These are phyloP conservation scores for Geodia barretti DNA, from an alignment of 37 sponge, comb jelly and placozoan species.

Conservation along the genomic window DNA sequence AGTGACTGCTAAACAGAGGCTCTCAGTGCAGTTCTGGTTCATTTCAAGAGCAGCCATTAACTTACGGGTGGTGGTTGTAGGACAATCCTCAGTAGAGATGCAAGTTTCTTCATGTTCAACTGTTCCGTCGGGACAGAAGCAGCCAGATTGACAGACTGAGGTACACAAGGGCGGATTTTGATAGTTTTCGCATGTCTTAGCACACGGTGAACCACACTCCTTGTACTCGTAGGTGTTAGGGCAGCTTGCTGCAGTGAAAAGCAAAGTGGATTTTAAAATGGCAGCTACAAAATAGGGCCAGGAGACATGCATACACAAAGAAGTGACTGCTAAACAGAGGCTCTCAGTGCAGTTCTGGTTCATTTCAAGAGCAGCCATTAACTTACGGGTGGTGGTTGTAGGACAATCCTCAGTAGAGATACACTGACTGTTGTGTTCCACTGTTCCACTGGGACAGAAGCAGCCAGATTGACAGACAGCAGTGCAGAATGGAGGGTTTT, in stretches of 20 bases:
- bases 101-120: slow-evolving; percentile 1
- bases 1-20: no score
- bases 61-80: no score
- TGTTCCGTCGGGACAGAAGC: slow-evolving; percentile 7
- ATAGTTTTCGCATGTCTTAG: slow-evolving; percentile 3
- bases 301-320: background rate
- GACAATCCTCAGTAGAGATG: background rate
- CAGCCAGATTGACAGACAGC: slow-evolving; percentile 2
- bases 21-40: no score
- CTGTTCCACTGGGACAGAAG: slow-evolving; percentile 19
- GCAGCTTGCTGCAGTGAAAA: background rate
- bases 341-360: no score
- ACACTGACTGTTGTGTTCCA: background rate
- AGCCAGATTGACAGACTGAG: background rate
- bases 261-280: background rate
- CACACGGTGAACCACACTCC: slow-evolving; percentile 9
- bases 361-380: slow-evolving; percentile 15
- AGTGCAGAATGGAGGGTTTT: slow-evolving; percentile 14
- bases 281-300: no score
- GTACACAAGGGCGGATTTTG: background rate
- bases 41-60: no score
- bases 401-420: slow-evolving; percentile 9
- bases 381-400: background rate
- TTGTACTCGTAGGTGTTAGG: background rate
- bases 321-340: slow-evolving; percentile 1